Evolutionary conservation across 2,797 vertebrate genomes (phyloP).

Genomic region (Neosalanx taihuensis): DNA sequence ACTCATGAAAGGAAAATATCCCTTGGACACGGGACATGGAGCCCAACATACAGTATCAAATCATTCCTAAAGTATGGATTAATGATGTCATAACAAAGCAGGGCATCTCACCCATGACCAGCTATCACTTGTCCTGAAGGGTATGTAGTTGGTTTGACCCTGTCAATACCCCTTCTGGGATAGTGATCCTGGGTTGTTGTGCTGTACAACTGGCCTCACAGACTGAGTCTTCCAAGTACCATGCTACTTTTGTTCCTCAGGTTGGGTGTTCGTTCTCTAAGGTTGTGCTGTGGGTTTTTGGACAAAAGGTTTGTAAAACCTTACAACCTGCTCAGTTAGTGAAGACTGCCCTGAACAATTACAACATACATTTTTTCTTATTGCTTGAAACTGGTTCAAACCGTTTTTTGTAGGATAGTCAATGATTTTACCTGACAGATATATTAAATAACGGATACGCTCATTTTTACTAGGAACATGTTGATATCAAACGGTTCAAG

Average conservation of each 20-base stretch:
- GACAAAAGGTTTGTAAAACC: neutral
- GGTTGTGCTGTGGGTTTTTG: neutral
- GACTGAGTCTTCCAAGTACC: conserved; percentile 28
- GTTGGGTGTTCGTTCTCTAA: conserved; percentile 6
- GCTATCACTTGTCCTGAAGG: conserved; percentile 33
- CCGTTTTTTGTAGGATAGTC: too few species aligned
- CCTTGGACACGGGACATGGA: neutral
- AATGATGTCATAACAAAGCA: too few species aligned
- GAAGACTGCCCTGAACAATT: neutral
- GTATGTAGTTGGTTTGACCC: conserved; percentile 4
- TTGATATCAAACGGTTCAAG: neutral
- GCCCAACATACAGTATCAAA: neutral
- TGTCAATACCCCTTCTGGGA: conserved; percentile 1
- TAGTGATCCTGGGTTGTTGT: conserved; percentile 45
- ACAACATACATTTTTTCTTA: neutral
- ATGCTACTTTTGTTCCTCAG: conserved; percentile 53
- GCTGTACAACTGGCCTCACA: conserved; percentile 36
- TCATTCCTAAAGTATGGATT: too few species aligned
- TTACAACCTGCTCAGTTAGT: neutral
- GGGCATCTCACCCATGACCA: conserved; percentile 44
- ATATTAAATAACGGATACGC: too few species aligned
- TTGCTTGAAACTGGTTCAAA: too few species aligned
- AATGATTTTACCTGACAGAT: too few species aligned
- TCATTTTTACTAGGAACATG: too few species aligned
- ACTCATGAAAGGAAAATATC: neutral